A percentile compares a stretch with the other conserved stretches of the same genome.
Conservation (phyloP, 1,140 invertebrate species). For the Lepidurus arcticus region DNA sequence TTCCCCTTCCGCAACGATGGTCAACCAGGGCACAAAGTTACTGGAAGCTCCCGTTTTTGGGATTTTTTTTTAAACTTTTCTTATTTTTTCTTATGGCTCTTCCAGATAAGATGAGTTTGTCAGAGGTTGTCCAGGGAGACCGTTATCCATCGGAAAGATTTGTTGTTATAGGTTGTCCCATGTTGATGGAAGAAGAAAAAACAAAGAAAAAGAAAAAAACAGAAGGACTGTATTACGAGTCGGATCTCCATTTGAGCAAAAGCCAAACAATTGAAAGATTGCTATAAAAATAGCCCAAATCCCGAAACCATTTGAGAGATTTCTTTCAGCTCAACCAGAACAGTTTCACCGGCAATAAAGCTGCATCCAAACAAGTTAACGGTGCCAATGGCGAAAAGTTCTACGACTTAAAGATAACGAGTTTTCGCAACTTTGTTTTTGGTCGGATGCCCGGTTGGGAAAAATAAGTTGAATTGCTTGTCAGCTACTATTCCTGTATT, state of each 20-base stretch:
- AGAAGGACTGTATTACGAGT: background rate
- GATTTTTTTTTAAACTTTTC: background rate
- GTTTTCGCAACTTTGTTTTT: slow-evolving; percentile 4
- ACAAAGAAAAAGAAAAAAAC: background rate
- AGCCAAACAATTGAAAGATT: background rate
- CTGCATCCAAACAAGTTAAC: background rate
- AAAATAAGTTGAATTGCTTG: background rate
- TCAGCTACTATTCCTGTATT: background rate
- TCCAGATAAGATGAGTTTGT: slow-evolving; percentile 15
- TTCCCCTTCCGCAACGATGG: slow-evolving; percentile 20
- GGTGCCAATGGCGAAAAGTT: background rate
- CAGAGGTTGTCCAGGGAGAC: slow-evolving; percentile 9
- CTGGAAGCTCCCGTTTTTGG: background rate
- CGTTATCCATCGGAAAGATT: slow-evolving; percentile 6
- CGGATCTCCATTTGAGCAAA: background rate
- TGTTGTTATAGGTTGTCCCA: slow-evolving; percentile 13
- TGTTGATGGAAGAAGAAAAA: background rate
- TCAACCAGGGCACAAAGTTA: slow-evolving; percentile 1
- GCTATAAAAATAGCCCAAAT: background rate
- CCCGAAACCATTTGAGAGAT: too few relatives aligned
- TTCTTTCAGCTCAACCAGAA: background rate
- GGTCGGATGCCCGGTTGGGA: background rate
- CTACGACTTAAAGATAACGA: background rate
- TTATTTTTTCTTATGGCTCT: background rate
- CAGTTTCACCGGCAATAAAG: background rate